A percentile compares a stretch with the other conserved stretches of the same genome.
These are phyloP conservation scores for Dermochelys coriacea DNA, from an alignment of 2,797 vertebrate species.

Conservation along the genomic window DNA sequence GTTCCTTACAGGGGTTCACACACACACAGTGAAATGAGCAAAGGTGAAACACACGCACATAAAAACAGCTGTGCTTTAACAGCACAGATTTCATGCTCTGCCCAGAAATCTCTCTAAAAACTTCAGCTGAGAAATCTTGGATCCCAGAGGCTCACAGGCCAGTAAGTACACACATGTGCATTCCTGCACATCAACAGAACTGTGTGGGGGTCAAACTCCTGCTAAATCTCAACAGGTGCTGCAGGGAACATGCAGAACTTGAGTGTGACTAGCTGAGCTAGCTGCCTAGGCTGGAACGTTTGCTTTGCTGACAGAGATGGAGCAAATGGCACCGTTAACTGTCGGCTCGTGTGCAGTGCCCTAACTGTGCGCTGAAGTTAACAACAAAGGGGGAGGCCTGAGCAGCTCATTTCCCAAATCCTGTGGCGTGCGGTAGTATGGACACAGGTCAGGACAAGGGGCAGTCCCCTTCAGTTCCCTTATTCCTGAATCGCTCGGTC, in stretches of 20 bases:
- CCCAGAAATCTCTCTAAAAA: not conserved
- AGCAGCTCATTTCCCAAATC: not conserved
- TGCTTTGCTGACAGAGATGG: not conserved
- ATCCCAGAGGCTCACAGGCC: not conserved
- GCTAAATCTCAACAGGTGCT: fast-evolving
- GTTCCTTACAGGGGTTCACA: not conserved
- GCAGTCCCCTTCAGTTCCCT: not conserved
- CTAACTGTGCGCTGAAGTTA: not conserved
- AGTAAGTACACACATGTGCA: not conserved
- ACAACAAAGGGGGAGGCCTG: not conserved
- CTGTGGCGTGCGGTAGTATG: not conserved
- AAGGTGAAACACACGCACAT: not conserved
- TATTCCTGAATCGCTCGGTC: not conserved
- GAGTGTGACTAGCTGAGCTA: not conserved
- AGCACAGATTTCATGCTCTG: not conserved
- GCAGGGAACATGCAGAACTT: not conserved
- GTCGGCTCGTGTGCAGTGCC: not conserved
- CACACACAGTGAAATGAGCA: too few species aligned
- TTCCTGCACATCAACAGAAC: not conserved
- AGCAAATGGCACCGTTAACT: not conserved
- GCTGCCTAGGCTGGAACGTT: not conserved
- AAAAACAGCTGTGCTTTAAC: not conserved
- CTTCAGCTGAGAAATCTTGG: not conserved
- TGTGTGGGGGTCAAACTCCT: not conserved
- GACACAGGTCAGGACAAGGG: not conserved